phyloP scores from a whole-genome alignment of 2,797 vertebrate species.

The Borostomias antarcticus region DNA sequence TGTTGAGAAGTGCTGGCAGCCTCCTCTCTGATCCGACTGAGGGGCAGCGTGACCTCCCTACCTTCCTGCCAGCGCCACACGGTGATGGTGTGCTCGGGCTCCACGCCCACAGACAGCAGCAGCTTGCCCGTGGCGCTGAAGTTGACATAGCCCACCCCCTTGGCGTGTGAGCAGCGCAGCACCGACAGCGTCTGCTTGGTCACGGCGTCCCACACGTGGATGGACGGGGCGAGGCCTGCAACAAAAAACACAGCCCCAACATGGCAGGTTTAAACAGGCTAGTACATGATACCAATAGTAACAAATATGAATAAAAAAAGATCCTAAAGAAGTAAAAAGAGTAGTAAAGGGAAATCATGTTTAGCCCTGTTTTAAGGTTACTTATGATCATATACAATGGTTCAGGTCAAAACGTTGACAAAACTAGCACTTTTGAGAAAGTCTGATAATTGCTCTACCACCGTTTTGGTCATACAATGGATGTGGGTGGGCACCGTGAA shows the following conservation, averaged over 20 bases:
- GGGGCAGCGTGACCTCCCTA: too few relatives aligned
- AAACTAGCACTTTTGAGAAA: too few relatives aligned
- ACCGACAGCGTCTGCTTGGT: conserved; percentile 93
- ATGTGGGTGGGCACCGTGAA: too few relatives aligned
- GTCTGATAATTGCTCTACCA: too few relatives aligned
- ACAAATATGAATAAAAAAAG: too few relatives aligned
- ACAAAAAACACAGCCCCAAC: conserved; percentile 3
- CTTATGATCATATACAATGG: too few relatives aligned
- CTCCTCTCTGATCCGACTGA: too few relatives aligned
- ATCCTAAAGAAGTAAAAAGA: neutral
- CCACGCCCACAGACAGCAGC: conserved; percentile 91
- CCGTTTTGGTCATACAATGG: too few relatives aligned
- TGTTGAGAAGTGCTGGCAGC: too few relatives aligned
- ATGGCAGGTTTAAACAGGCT: neutral
- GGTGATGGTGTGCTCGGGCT: conserved; percentile 92
- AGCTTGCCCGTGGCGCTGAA: conserved; percentile 97
- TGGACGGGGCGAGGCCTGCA: conserved; percentile 88
- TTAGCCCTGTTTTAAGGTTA: too few relatives aligned
- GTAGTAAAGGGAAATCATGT: too few relatives aligned
- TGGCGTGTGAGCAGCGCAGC: conserved; percentile 90
- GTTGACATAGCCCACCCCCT: conserved; percentile 91
- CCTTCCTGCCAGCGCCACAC: conserved; percentile 99
- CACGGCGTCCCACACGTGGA: conserved; percentile 95
- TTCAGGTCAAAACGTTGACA: too few relatives aligned
- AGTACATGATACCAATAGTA: conserved; percentile 39